Evolutionary conservation across 1,140 invertebrate genomes (phyloP), one percentile per base, ranked within the genome.

Genomic region (Drosophila truncata): DNA sequence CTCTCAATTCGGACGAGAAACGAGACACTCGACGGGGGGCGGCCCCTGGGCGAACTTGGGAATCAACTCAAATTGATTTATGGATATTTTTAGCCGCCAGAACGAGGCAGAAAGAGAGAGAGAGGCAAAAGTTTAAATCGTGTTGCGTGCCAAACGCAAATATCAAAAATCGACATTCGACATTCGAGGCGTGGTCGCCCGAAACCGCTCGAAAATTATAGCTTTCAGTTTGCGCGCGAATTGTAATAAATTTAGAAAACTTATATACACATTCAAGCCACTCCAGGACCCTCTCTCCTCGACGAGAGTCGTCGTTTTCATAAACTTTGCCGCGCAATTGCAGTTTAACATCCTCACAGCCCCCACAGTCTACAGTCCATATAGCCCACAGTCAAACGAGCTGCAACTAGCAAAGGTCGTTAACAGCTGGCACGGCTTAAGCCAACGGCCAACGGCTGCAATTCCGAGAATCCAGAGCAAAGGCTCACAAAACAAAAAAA

Each of bases 51-150:
- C 35, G 29, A 49, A 52, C 78, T 76, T 31, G 65, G 65, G 80
- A 70, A 80, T 83, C 84, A 88, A 88, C 73, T 90, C 82, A 88
- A 88, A 88, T 88, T 88, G 84, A 88, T 88, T 88, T 88, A 88
- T 88, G 85, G 72, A 61, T 88, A 88, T 90, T 88, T 88, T 88
- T 90, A 88, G 84, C 72, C 31, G 61, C 54, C 54, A 63, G 42
- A 67, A 35, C 66, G 62, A 49, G 27, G 23, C 20, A 14, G 46
- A 67, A 35, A 62, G 62, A 49, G 27, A 18, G 16, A 14, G 46
- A 42, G 33, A n/a, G 59, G 60, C 29, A 52, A 78, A 78, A 90
- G 72, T 88, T 88, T 88, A 88, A 88, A 88, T 79, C 85, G 81
- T 58, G 81, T 88, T 88, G 84, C 84, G 84, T 88, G 84, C 86